Percentiles rank a stretch among this genome's conserved stretches.
Evolutionary conservation across 2,797 vertebrate species (phyloP).

Genomic region (Eutrigla gurnardus): DNA sequence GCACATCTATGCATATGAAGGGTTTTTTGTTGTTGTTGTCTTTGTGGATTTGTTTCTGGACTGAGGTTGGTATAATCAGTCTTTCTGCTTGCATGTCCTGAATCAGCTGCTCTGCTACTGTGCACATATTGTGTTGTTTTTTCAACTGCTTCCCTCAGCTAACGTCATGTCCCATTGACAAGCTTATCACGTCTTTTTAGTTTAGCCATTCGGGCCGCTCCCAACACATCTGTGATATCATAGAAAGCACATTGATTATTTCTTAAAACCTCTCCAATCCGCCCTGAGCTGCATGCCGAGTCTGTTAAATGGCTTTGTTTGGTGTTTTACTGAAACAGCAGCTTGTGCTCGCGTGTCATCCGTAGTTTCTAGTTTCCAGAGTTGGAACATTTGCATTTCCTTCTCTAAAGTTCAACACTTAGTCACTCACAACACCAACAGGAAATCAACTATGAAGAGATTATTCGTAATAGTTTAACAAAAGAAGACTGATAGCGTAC

Average conservation of each 20-base stretch:
- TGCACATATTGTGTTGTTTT: background rate
- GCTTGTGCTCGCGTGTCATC: background rate
- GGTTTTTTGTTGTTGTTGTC: background rate
- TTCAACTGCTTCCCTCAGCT: background rate
- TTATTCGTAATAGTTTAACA: too few relatives aligned
- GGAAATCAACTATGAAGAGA: too few relatives aligned
- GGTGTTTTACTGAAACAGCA: background rate
- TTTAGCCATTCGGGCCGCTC: background rate
- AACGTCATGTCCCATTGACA: background rate
- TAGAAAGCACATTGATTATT: background rate
- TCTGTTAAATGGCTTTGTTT: background rate
- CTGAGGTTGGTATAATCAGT: background rate
- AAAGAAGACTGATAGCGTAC: background rate
- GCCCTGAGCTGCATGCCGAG: background rate
- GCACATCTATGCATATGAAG: background rate
- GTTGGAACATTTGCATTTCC: constrained; percentile 9
- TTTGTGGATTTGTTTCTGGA: background rate
- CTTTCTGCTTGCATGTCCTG: constrained; percentile 5
- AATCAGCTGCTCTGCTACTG: constrained; percentile 18
- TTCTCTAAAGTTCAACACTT: background rate
- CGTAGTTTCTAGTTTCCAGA: background rate
- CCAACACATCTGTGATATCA: background rate
- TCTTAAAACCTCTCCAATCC: background rate
- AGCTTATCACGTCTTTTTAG: background rate
- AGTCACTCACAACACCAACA: too few relatives aligned